A percentile compares a stretch with the other conserved stretches of the same genome.
phyloP scores from a whole-genome alignment of 2,797 vertebrate genomes.

The Syndactyla subalaris region DNA sequence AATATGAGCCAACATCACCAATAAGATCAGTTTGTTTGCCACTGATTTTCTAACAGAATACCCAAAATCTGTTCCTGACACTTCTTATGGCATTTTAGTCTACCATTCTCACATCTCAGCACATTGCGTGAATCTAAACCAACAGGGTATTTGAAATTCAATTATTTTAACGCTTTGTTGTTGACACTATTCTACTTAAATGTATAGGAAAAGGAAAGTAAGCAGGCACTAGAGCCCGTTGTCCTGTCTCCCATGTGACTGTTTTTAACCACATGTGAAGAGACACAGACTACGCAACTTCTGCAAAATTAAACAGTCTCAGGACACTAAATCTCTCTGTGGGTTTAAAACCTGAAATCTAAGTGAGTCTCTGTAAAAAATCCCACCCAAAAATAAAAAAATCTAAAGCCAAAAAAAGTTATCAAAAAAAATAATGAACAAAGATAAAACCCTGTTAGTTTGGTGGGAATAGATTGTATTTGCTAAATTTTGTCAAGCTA shows the following conservation, averaged over 20 bases:
- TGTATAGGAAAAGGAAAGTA: background rate
- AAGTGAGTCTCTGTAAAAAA: background rate
- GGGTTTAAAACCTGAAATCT: background rate
- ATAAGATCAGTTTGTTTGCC: background rate
- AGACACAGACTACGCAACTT: background rate
- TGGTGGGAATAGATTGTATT: background rate
- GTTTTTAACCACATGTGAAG: background rate
- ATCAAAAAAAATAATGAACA: background rate
- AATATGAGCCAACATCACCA: background rate
- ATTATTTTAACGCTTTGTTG: background rate
- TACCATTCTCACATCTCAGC: background rate
- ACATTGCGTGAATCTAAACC: background rate
- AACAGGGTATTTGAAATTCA: background rate
- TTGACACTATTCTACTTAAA: background rate
- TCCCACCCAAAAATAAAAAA: background rate
- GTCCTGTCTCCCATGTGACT: background rate
- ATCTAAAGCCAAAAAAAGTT: background rate
- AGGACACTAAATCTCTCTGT: background rate
- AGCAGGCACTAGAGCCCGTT: background rate
- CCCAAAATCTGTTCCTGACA: background rate
- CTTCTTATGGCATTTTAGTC: background rate
- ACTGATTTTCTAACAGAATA: background rate
- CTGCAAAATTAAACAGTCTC: background rate
- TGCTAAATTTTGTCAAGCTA: background rate
- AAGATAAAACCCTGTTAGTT: background rate